phyloP scores from a whole-genome alignment of 1,140 invertebrate species.

The Diprion similis region DNA sequence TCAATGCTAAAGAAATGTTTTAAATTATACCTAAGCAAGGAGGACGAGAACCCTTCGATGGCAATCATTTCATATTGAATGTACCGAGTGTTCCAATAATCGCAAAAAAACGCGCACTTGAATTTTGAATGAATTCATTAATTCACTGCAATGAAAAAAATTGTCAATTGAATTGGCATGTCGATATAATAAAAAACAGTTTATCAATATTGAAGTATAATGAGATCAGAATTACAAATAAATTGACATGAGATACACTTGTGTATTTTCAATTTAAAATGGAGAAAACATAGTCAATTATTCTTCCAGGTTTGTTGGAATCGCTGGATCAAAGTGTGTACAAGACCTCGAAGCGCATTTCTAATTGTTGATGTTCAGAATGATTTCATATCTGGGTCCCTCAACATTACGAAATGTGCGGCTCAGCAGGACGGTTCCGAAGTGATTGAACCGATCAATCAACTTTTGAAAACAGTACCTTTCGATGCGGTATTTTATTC shows the following conservation, averaged over 20 bases:
- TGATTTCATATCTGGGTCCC: conserved; percentile 95
- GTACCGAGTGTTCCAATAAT: too few species aligned
- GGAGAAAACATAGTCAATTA: background rate
- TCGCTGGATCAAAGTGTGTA: conserved; percentile 78
- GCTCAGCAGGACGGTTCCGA: conserved; percentile 90
- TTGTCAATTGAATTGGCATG: background rate
- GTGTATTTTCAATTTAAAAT: conserved; percentile 32
- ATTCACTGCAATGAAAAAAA: background rate
- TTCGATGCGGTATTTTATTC: conserved; percentile 97
- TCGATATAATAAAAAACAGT: too few species aligned
- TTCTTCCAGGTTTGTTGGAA: conserved; percentile 72
- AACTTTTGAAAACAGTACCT: conserved; percentile 80
- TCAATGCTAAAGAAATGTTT: too few species aligned
- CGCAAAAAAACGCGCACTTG: too few species aligned
- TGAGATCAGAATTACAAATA: too few species aligned
- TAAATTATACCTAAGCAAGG: too few species aligned
- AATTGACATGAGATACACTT: conserved; percentile 50
- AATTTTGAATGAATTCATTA: too few species aligned
- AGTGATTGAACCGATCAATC: conserved; percentile 92
- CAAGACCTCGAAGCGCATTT: conserved; percentile 84
- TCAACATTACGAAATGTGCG: conserved; percentile 92
- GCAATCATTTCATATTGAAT: too few species aligned
- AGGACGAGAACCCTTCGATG: too few species aligned
- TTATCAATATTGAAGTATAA: too few species aligned
- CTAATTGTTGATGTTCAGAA: conserved; percentile 97